A percentile compares a stretch with the other conserved stretches of the same genome.
phyloP scores from a whole-genome alignment of 2,797 vertebrate species.

The Acrossocheilus fasciatus region DNA sequence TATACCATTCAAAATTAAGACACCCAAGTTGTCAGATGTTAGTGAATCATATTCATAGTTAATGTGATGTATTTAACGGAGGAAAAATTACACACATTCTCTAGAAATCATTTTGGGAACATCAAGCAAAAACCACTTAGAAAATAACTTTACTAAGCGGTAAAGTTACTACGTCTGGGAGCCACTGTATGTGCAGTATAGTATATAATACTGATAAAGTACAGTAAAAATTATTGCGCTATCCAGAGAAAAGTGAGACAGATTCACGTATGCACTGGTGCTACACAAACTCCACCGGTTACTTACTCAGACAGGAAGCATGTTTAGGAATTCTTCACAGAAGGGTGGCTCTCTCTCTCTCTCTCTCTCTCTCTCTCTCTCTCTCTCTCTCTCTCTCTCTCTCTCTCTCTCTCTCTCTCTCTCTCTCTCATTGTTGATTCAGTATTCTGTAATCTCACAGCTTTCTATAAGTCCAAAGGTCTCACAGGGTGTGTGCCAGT shows the following conservation, averaged over 20 bases:
- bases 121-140: neutral
- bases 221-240: neutral
- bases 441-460: constrained; percentile 65
- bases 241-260: neutral
- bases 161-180: neutral
- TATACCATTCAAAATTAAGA: neutral
- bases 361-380: constrained; percentile 38
- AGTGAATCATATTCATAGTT: neutral
- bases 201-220: neutral
- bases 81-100: neutral
- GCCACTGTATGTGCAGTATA: neutral
- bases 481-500: constrained; percentile 65
- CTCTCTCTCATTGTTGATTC: constrained; percentile 52
- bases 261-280: neutral
- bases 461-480: constrained; percentile 74
- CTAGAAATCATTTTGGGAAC: neutral
- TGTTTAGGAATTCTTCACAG: constrained; percentile 48
- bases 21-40: neutral
- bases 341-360: constrained; percentile 41
- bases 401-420: constrained; percentile 31
- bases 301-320: constrained; percentile 41
- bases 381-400: constrained; percentile 33
- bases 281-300: neutral
- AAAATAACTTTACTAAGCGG: neutral
- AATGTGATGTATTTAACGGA: neutral